A percentile compares a stretch with the other conserved stretches of the same genome.
Evolutionary conservation across 1,140 invertebrate genomes (phyloP).

Genomic region (Cotesia vestalis): DNA sequence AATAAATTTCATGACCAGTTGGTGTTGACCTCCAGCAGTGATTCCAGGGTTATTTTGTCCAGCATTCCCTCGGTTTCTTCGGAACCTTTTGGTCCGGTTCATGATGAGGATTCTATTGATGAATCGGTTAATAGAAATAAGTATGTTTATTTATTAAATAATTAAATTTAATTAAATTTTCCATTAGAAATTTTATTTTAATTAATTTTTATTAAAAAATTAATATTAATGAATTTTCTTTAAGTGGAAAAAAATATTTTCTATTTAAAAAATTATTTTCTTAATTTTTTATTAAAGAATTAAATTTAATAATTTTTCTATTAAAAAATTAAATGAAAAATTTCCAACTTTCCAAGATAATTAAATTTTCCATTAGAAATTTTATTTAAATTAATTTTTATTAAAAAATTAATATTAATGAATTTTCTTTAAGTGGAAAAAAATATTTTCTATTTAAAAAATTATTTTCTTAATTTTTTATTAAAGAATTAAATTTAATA

Average conservation of each 20-base stretch:
- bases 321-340: constrained; percentile 5
- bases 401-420: neutral
- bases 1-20: constrained; percentile 98
- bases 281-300: neutral
- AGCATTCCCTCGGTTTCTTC: constrained; percentile 89
- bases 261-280: too few relatives aligned
- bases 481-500: constrained; percentile 17
- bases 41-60: constrained; percentile 88
- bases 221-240: neutral
- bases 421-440: too few relatives aligned
- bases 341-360: constrained; percentile 30
- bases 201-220: neutral
- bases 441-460: too few relatives aligned
- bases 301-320: constrained; percentile 6
- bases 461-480: constrained; percentile 1
- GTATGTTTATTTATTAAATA: constrained; percentile 42
- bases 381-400: neutral
- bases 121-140: constrained; percentile 58
- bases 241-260: too few relatives aligned
- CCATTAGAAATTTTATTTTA: too few relatives aligned
- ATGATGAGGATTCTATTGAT: constrained; percentile 49
- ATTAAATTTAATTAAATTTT: constrained; percentile 16
- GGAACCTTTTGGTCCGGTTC: constrained; percentile 74
- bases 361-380: neutral
- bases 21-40: constrained; percentile 93